Percentiles rank a stretch among this genome's conserved stretches.
These are phyloP conservation scores for Polyodon spathula DNA, from an alignment of 2,113 vertebrate species.

Conservation along the genomic window DNA sequence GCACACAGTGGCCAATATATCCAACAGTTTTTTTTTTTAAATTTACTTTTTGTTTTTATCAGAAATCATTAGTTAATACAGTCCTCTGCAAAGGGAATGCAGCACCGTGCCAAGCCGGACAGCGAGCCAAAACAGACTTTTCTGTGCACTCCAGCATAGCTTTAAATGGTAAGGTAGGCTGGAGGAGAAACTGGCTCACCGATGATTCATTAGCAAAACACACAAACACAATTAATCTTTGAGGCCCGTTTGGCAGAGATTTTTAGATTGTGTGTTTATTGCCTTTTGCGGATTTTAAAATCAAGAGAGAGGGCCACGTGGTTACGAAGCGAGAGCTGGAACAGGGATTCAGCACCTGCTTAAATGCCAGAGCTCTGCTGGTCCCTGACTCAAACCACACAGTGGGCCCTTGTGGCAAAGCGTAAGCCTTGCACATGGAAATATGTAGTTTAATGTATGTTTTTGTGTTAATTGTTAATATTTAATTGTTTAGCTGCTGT, in stretches of 20 bases:
- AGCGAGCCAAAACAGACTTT: slow-evolving; percentile 26
- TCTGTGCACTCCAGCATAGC: slow-evolving; percentile 25
- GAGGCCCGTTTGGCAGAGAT: slow-evolving; percentile 29
- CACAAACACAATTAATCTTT: slow-evolving; percentile 22
- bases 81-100: slow-evolving; percentile 32
- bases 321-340: slow-evolving; percentile 3
- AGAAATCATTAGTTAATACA: slow-evolving; percentile 11
- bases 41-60: too few species aligned
- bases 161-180: slow-evolving; percentile 54
- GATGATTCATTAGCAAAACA: slow-evolving; percentile 28
- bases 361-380: slow-evolving; percentile 25
- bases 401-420: too few species aligned
- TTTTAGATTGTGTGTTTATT: slow-evolving; percentile 18
- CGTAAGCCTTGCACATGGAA: too few species aligned
- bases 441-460: too few species aligned
- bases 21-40: too few species aligned
- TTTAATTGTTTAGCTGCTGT: too few species aligned
- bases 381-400: slow-evolving; percentile 18
- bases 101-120: slow-evolving; percentile 8
- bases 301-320: not conserved
- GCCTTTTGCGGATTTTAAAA: slow-evolving; percentile 40
- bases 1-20: too few species aligned
- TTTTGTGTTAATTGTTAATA: too few species aligned
- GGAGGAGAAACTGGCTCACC: slow-evolving; percentile 9
- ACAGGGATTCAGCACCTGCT: not conserved